A percentile compares a stretch with the other conserved stretches of the same genome.
Conservation (phyloP, 2,797 vertebrate genomes). For the Platalea minor region DNA sequence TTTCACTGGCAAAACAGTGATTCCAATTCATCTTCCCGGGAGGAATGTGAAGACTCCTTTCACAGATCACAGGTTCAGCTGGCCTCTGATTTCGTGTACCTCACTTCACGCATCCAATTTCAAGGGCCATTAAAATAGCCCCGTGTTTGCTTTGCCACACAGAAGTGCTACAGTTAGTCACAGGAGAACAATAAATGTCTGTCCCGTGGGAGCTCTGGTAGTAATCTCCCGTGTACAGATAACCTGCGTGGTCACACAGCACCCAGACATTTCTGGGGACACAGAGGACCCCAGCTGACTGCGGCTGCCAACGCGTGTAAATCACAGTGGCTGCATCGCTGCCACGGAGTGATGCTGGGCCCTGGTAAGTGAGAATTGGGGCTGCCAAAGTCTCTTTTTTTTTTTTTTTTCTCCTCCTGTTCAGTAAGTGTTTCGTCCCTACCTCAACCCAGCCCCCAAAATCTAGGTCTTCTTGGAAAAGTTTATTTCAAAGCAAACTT, state of each 20-base stretch:
- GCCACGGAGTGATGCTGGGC: background rate
- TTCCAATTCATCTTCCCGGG: background rate
- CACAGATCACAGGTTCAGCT: background rate
- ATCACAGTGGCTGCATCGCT: accelerated
- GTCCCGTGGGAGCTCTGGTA: background rate
- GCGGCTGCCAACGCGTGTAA: accelerated
- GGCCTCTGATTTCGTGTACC: background rate
- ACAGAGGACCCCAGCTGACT: background rate
- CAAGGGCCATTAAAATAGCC: background rate
- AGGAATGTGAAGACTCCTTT: accelerated
- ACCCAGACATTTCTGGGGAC: background rate
- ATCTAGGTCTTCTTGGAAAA: background rate
- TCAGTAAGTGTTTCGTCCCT: no score
- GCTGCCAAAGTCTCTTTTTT: no score
- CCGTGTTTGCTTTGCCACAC: background rate
- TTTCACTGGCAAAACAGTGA: background rate
- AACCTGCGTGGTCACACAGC: background rate
- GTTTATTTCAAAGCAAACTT: background rate
- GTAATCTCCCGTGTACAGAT: accelerated
- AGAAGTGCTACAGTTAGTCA: background rate
- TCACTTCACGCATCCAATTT: background rate
- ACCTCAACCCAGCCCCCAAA: background rate
- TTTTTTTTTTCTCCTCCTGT: no score
- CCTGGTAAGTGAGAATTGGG: background rate
- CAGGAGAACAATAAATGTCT: background rate